Conservation (phyloP, 1,140 invertebrate species). For the Saxidomus purpurata region DNA sequence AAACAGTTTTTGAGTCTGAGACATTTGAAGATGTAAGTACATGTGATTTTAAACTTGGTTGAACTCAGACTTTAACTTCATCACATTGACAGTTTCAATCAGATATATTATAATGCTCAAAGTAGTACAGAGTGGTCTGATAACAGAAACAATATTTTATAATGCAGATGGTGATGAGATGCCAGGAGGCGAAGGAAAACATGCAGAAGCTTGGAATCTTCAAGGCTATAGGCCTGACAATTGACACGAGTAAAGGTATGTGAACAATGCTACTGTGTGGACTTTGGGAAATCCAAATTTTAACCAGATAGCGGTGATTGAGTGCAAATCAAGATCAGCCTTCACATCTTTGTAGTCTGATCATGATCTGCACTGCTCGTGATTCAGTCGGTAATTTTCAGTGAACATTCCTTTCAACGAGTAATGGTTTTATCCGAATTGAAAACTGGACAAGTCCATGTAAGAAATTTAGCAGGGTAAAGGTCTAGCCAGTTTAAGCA, state of each 20-base stretch:
- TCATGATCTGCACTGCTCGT: too few relatives aligned
- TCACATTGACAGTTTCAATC: background rate
- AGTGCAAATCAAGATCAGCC: background rate
- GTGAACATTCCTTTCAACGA: too few relatives aligned
- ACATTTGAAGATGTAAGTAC: slow-evolving; percentile 87
- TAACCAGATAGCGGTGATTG: background rate
- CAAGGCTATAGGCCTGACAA: slow-evolving; percentile 92
- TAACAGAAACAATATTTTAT: background rate
- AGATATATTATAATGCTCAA: background rate
- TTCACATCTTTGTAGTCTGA: too few relatives aligned
- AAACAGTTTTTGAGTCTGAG: slow-evolving; percentile 91
- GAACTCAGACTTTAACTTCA: background rate
- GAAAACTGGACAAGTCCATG: background rate
- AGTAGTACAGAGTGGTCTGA: background rate
- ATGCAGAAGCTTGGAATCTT: slow-evolving; percentile 94
- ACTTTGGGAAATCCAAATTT: background rate
- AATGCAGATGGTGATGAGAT: slow-evolving; percentile 11
- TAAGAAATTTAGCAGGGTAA: background rate
- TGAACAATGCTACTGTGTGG: too few relatives aligned
- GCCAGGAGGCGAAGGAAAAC: slow-evolving; percentile 88
- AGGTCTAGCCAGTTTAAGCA: background rate
- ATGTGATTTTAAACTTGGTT: background rate
- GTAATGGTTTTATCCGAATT: background rate
- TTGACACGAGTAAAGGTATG: slow-evolving; percentile 92
- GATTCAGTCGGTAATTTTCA: too few relatives aligned